Percentiles rank a stretch among this genome's conserved stretches.
Evolutionary conservation across 2,888 invertebrate genomes (phyloP).

Genomic region (Suillia variegata): DNA sequence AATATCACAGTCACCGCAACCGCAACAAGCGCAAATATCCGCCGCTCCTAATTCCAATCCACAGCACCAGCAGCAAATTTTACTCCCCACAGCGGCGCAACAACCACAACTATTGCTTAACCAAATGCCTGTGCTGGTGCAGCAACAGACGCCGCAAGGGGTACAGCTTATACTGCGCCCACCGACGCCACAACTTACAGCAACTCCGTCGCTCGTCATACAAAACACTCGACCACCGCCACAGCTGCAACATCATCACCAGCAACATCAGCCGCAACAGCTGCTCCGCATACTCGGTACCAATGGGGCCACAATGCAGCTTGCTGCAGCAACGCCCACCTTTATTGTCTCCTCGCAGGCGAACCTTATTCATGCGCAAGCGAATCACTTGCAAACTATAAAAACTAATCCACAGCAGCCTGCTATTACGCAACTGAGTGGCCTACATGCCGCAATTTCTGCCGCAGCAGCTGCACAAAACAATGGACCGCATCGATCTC

Average conservation of each 20-base stretch:
- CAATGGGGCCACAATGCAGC: constrained; percentile 67
- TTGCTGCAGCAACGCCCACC: constrained; percentile 64
- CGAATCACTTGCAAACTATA: constrained; percentile 58
- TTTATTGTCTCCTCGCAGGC: constrained; percentile 63
- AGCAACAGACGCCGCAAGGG: constrained; percentile 70
- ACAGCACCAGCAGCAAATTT: constrained; percentile 54
- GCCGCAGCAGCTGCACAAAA: constrained; percentile 41
- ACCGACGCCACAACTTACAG: constrained; percentile 65
- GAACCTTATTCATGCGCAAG: constrained; percentile 60
- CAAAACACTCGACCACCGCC: constrained; percentile 60
- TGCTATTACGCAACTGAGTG: constrained; percentile 55
- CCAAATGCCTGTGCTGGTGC: constrained; percentile 67
- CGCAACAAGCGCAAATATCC: constrained; percentile 44
- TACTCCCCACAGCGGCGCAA: constrained; percentile 46
- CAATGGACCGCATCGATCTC: constrained; percentile 58
- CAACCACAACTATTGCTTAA: constrained; percentile 58
- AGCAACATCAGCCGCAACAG: constrained; percentile 63
- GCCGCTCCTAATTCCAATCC: constrained; percentile 10
- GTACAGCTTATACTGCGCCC: constrained; percentile 75
- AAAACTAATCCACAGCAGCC: constrained; percentile 49
- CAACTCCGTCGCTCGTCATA: constrained; percentile 60
- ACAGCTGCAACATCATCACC: constrained; percentile 52
- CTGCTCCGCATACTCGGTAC: constrained; percentile 68
- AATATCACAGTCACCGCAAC: constrained; percentile 57
- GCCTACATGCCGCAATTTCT: constrained; percentile 56